Evolutionary conservation across 1,140 invertebrate species (phyloP).

Genomic region (Cotesia typhae): DNA sequence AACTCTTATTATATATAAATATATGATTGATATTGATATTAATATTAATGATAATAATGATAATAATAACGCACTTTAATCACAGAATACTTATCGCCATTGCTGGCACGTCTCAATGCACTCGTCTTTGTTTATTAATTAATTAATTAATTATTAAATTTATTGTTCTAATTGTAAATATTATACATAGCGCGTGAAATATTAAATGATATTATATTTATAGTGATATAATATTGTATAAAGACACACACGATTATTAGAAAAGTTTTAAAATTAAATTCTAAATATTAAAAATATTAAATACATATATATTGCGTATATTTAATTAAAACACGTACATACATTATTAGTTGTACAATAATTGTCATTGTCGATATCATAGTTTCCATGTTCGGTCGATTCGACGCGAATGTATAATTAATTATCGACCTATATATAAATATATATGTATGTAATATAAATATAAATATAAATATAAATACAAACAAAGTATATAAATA

Average conservation of each 20-base stretch:
- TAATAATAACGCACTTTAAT: conserved; percentile 6
- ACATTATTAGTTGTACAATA: conserved; percentile 28
- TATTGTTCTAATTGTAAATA: conserved; percentile 59
- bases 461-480: conserved; percentile 1
- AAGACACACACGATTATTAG: conserved; percentile 37
- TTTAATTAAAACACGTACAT: conserved; percentile 13
- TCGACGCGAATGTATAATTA: conserved; percentile 32
- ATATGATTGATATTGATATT: not conserved
- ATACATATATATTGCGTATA: conserved; percentile 29
- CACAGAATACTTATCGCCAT: conserved; percentile 1
- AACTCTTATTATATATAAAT: not conserved
- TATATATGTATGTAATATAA: conserved; percentile 20
- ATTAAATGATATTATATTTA: conserved; percentile 41
- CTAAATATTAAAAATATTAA: conserved; percentile 35
- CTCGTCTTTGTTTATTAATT: conserved; percentile 28
- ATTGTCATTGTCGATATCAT: conserved; percentile 15
- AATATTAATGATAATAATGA: not conserved
- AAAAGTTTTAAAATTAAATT: conserved; percentile 22
- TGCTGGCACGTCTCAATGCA: conserved; percentile 17
- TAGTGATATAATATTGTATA: conserved; percentile 51
- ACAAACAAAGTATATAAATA: conserved; percentile 8
- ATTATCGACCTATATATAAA: conserved; percentile 2
- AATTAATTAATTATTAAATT: not conserved
- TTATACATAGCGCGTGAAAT: conserved; percentile 59
- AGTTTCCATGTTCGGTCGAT: conserved; percentile 27